Evolutionary conservation across 2,888 invertebrate species (phyloP), one percentile per base, ranked within the genome.

Genomic region (Dolichopus griseipennis): DNA sequence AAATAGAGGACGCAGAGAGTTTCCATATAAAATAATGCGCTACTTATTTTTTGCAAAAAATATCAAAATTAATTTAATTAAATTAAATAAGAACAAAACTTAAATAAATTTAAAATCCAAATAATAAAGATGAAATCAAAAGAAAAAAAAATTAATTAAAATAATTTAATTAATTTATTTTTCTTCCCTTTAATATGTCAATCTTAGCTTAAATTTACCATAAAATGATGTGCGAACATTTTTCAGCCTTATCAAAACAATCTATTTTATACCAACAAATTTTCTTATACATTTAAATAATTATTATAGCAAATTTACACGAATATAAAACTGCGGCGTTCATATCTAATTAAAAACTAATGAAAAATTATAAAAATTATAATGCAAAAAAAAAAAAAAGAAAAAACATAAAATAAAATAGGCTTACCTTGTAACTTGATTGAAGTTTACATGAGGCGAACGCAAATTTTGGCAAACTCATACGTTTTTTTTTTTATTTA

Each of bases 371-470:
- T 15, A 15, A 52, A 52, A 37, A 37, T 15, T 41, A 41, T 41
- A 15, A 41, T 6, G 12, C 52, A 52, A 52, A 18, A 52, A 18
- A 1, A 52, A 52, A 27, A 15, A 41, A 15, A 41, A 41, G 15
- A 52, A 12, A 52, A 18, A 18, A 18, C 15, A 52, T 1, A 12
- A 52, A 15, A 52, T 4, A 12, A 15, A 9, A 52, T 52, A 15
- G 52, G 9, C n/a, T 27, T 27, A 52, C 52, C 52, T 52, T 52
- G 52, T 52, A 52, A 52, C 15, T n/a, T 52, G 52, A 52, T 52
- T 52, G 52, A 52, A 52, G 52, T 52, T 52, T 52, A 52, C 52
- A 52, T 52, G 52, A 52, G 52, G 52, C 52, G 52, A 52, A 52
- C 52, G 52, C 18, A 52, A 52, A 18, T 52, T 41, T 52, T 52